Conservation (phyloP, 2,888 invertebrate genomes). For the Hirtodrosophila confusa region DNA sequence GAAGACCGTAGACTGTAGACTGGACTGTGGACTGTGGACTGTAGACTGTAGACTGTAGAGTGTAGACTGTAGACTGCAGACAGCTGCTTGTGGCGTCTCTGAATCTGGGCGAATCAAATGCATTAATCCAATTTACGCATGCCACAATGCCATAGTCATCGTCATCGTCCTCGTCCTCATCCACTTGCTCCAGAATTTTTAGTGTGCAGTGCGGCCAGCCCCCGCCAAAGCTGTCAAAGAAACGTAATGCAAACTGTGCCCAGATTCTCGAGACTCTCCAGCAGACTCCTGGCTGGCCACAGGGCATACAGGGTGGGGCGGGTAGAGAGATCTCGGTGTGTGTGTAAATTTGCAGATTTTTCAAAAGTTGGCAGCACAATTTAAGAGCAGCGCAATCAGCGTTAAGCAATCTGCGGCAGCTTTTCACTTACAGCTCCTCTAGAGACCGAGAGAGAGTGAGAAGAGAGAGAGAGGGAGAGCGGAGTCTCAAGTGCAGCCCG, state of each 20-base stretch:
- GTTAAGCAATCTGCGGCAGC: slow-evolving; percentile 71
- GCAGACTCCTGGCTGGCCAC: slow-evolving; percentile 9
- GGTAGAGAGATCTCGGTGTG: slow-evolving; percentile 52
- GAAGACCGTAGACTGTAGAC: slow-evolving; percentile 20
- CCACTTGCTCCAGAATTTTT: slow-evolving; percentile 71
- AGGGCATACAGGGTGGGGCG: slow-evolving; percentile 4
- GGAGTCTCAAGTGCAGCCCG: slow-evolving; percentile 64
- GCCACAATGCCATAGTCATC: slow-evolving; percentile 50
- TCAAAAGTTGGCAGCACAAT: slow-evolving; percentile 82
- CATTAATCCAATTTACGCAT: slow-evolving; percentile 81
- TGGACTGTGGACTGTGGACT: slow-evolving; percentile 2
- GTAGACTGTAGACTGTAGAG: slow-evolving; percentile 16
- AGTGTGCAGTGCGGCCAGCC: slow-evolving; percentile 28
- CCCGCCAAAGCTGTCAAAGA: slow-evolving; percentile 68
- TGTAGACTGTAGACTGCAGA: background rate
- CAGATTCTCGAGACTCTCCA: background rate
- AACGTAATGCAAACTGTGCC: slow-evolving; percentile 34
- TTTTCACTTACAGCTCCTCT: slow-evolving; percentile 44
- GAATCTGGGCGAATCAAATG: slow-evolving; percentile 72
- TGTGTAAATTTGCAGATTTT: slow-evolving; percentile 77
- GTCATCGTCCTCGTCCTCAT: slow-evolving; percentile 27
- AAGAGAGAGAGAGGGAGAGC: slow-evolving; percentile 2
- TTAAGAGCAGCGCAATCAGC: slow-evolving; percentile 82
- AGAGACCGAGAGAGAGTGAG: slow-evolving; percentile 10
- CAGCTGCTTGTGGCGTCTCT: slow-evolving; percentile 58